Percentiles rank a stretch among this genome's conserved stretches.
These are phyloP conservation scores for Diaperis boleti DNA, from an alignment of 2,888 invertebrate genomes.

Conservation along the genomic window DNA sequence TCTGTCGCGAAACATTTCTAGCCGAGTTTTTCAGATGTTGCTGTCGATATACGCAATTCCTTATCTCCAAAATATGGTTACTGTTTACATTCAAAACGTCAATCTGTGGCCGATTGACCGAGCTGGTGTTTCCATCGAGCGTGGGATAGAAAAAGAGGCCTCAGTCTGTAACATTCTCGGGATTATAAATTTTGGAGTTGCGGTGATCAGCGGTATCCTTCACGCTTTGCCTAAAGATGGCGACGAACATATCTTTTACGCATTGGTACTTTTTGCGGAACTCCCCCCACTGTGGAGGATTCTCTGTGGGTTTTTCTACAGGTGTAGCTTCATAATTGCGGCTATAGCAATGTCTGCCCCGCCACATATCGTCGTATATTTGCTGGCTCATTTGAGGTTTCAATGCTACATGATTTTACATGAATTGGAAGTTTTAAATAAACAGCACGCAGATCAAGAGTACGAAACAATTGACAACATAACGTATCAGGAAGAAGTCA, in stretches of 20 bases:
- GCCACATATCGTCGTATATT: background rate
- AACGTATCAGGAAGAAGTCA: background rate
- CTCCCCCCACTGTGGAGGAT: background rate
- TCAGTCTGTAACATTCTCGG: background rate
- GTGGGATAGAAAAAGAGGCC: background rate
- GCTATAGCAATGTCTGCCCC: background rate
- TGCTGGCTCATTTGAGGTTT: background rate
- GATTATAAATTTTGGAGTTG: background rate
- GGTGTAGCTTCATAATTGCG: background rate
- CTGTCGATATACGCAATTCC: background rate
- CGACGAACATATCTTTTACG: constrained; percentile 5
- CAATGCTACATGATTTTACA: background rate
- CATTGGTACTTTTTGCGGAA: constrained; percentile 1
- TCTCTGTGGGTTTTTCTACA: background rate
- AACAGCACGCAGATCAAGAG: background rate
- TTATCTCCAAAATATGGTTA: background rate
- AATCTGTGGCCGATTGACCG: background rate
- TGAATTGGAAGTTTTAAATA: background rate
- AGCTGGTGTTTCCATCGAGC: too few relatives aligned
- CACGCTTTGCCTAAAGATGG: constrained; percentile 3
- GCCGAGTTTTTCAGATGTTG: background rate
- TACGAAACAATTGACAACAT: background rate
- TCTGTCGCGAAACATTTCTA: background rate
- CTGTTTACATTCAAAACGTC: background rate
- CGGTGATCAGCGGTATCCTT: background rate